Base-by-base conservation (phyloP, 2,797 vertebrate species). In the Anguilla megastoma region DNA sequence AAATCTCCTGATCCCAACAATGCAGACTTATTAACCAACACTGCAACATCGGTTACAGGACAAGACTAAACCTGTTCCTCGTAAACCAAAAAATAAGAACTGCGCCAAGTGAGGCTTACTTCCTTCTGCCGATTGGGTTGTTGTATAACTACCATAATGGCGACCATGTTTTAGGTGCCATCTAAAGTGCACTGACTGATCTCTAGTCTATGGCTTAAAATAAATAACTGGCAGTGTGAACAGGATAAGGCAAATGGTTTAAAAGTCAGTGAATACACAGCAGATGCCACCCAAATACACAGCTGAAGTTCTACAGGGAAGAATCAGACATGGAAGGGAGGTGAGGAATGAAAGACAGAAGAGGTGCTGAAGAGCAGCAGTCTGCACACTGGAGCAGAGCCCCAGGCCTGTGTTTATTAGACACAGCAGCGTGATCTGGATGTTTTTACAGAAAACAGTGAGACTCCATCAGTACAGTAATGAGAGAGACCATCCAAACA, bases 401-500 rank as follows among this genome's bases (percentile, higher is more conserved):
- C 79, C 79, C 79, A 82, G 58, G 41, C 27, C 48, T 85, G 27
- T 33, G 27, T 71, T 84, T 74, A 16, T 36, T 18, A 50, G 41
- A 54, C 45, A 66, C 18, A 7, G 18, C 76, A 63, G 84, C 36
- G 84, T 18, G 84, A 60, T 60, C 52, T 85, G 30, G 54, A 58
- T 56, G n/a, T 58, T 60, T 56, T 60, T 33, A 85, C 84, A 58
- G 52, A 60, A 60, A 85, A 36, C 24, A 84, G 50, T 8, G 12
- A 85, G 30, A 60, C 30, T 85, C 83, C 83, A 58, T 5, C 84
- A 58, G 56, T 52, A 36, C 82, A 84, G 9, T 54, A 54, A 54
- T 52, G 30, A 85, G 56, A 54, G 52, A 85, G 33, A 33, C 45
- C 41, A 12, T 12, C 41, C 21, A 2, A 82, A 50, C 79, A 50